phyloP scores from a whole-genome alignment of 2,888 invertebrate species.

The Koerneria pararmatus region DNA sequence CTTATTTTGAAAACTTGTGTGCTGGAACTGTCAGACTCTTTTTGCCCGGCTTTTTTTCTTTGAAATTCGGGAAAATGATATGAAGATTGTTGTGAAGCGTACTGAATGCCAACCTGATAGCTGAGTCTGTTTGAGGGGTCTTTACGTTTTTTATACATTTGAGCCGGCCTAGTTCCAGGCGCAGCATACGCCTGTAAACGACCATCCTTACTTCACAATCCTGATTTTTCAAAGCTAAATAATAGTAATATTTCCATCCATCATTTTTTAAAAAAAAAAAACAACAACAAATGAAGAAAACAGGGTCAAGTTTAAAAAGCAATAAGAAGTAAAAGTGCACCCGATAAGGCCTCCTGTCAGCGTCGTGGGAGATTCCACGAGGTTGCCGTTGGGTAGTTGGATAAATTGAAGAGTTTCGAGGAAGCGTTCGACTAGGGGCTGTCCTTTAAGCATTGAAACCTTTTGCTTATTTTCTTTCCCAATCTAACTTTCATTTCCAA shows the following conservation, averaged over 20 bases:
- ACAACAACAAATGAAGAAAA: too few species aligned
- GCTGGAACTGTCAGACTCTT: too few species aligned
- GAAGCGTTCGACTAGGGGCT: slow-evolving; percentile 40
- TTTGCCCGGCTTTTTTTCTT: too few species aligned
- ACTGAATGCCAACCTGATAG: neutral
- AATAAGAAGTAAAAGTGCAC: neutral
- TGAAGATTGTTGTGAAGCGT: too few species aligned
- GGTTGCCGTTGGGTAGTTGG: slow-evolving; percentile 21
- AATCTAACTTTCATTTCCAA: neutral
- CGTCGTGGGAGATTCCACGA: slow-evolving; percentile 41
- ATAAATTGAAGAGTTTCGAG: slow-evolving; percentile 25
- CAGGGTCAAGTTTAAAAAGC: neutral
- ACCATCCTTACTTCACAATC: slow-evolving; percentile 13
- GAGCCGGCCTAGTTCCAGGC: slow-evolving; percentile 31
- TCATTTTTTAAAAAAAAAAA: too few species aligned
- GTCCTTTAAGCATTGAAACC: slow-evolving; percentile 31
- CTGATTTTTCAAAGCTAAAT: neutral
- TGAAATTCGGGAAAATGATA: too few species aligned
- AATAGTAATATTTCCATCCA: too few species aligned
- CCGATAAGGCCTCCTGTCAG: slow-evolving; percentile 21
- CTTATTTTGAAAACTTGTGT: too few species aligned
- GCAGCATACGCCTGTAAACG: slow-evolving; percentile 34
- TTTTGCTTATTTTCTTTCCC: slow-evolving; percentile 1
- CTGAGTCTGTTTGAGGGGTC: neutral
- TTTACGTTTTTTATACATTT: slow-evolving; percentile 3